Evolutionary conservation across 2,113 vertebrate genomes (phyloP), one percentile per base, ranked within the genome.

Genomic region (Scomber scombrus): DNA sequence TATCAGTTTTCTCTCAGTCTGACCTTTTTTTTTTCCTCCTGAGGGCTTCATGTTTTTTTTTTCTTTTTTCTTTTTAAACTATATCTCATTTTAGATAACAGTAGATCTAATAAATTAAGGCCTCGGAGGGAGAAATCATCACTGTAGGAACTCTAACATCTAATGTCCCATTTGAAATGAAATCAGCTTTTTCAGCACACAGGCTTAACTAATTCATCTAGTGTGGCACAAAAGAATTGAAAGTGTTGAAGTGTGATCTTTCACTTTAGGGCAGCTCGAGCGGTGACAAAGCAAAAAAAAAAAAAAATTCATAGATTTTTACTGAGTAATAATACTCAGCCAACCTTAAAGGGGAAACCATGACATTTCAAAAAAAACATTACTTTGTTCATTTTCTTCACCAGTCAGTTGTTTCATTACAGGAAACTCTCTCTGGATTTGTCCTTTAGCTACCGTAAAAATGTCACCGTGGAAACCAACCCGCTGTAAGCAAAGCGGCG

Each of bases 361-460:
- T 78, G 80, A 75, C 79, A 87, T 87, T 75, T 83, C 55, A 56
- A 3, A 43, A 60, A 61, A 57, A 23, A 23, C 23, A 23, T 8
- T 43, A 57, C 19, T 84, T 60, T 18, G 49, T 70, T 81, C 11
- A 61, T 80, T 86, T 64, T 81, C 61, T 23, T 72, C 46, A 21
- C 5, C 55, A 47, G 58, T 55, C 61, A 15, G 21, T 58, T 65
- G 67, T 47, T 80, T 11, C n/a, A 40, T 68, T 26, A 69, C 26
- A 46, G 43, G 23, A 71, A 71, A 47, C 13, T 66, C 47, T 50
- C 16, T 61, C 55, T 67, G 56, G 64, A 46, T 81, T 67, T 84
- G 54, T 89, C 63, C 76, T 85, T 73, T 49, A 49, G 66, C 56
- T 67, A 3, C 45, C 11, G 26, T n/a, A 57, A 43, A 84, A 84